A percentile compares a stretch with the other conserved stretches of the same genome.
Evolutionary conservation across 37 sponge, comb jelly and placozoan species (phyloP).

Genomic region (Corticium candelabrum): DNA sequence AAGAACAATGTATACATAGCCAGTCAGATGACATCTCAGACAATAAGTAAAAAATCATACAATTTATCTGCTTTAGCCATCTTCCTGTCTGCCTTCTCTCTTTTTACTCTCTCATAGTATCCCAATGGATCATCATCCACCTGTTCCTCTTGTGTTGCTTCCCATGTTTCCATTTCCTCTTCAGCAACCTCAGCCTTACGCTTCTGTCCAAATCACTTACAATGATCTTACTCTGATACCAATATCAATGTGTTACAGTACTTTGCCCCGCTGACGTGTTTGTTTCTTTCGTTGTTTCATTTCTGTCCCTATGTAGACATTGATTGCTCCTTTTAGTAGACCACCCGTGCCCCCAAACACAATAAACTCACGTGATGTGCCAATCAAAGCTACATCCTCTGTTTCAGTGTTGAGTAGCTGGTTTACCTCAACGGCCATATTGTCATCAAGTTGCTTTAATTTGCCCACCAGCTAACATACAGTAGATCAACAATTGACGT

Average conservation of each 20-base stretch:
- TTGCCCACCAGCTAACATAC: conserved; percentile 1
- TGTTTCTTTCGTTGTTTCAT: background rate
- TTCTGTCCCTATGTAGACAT: too few species aligned
- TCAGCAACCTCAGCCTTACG: background rate
- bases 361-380: too few species aligned
- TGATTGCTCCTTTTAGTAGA: too few species aligned
- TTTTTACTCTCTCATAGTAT: conserved; percentile 34
- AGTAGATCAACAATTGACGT: background rate
- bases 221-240: background rate
- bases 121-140: conserved; percentile 28
- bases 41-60: too few species aligned
- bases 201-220: background rate
- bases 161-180: background rate
- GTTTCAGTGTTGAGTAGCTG: background rate
- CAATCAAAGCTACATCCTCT: too few species aligned
- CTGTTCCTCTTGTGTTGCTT: background rate
- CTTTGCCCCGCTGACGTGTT: background rate
- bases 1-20: too few species aligned
- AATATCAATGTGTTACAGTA: background rate
- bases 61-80: conserved; percentile 15
- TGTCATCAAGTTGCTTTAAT: conserved; percentile 9
- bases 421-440: conserved; percentile 9
- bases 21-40: too few species aligned
- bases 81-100: conserved; percentile 17
- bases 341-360: too few species aligned